Evolutionary conservation across 2,113 vertebrate genomes (phyloP).

Genomic region (Ceratotherium simum): DNA sequence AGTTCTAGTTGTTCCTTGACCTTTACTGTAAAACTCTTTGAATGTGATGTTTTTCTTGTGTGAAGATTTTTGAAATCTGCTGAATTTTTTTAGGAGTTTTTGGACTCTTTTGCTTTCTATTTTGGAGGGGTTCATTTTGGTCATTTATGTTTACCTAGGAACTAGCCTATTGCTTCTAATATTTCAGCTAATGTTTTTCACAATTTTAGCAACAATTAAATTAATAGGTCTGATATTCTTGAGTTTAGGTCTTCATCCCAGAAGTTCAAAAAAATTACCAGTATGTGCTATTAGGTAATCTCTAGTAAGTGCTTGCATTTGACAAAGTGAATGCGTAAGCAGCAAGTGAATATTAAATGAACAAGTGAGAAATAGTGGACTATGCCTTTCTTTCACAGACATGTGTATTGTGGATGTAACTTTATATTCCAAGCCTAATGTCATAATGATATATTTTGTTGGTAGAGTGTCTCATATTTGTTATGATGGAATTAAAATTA

Average conservation of each 20-base stretch:
- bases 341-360: neutral
- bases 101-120: neutral
- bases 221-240: neutral
- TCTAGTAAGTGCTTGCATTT: neutral
- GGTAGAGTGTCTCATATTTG: neutral
- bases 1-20: too few relatives aligned
- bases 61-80: neutral
- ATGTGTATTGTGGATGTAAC: neutral
- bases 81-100: neutral
- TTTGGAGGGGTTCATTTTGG: neutral
- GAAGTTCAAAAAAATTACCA: neutral
- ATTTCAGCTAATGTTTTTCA: neutral
- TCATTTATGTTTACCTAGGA: neutral
- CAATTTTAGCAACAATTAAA: neutral
- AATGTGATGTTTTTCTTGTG: neutral
- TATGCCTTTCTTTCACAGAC: neutral
- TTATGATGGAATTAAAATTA: neutral
- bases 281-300: neutral
- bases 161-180: neutral
- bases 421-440: neutral
- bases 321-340: neutral
- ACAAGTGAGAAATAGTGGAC: neutral
- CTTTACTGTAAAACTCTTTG: neutral
- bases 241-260: neutral
- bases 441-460: neutral